A percentile compares a stretch with the other conserved stretches of the same genome.
Evolutionary conservation across 2,113 vertebrate genomes (phyloP).

Genomic region (Nothocercus julius): DNA sequence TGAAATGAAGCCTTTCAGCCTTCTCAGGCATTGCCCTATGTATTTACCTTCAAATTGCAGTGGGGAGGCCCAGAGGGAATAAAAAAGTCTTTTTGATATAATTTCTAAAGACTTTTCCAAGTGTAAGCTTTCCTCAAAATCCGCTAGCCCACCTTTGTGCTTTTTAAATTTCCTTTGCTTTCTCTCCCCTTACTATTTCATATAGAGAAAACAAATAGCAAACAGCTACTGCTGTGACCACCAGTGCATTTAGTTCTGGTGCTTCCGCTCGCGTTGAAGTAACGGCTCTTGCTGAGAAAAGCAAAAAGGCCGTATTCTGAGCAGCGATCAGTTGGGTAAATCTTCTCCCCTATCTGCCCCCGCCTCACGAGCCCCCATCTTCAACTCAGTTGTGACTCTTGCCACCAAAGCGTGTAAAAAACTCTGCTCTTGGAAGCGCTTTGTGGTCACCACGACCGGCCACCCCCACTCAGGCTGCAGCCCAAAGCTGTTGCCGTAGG

Average conservation of each 20-base stretch:
- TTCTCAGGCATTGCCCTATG: neutral
- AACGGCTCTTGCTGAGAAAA: neutral
- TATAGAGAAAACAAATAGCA: neutral
- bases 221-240: neutral
- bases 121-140: neutral
- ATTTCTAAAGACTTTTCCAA: neutral
- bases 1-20: neutral
- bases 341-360: neutral
- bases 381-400: neutral
- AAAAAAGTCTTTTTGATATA: neutral
- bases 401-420: neutral
- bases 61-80: neutral
- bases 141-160: neutral
- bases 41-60: neutral
- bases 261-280: neutral
- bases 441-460: neutral
- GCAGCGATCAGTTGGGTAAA: neutral
- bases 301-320: neutral
- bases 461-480: neutral
- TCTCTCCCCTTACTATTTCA: neutral
- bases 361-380: neutral
- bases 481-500: rapidly evolving
- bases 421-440: neutral
- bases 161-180: neutral
- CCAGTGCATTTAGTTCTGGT: neutral